Evolutionary conservation across 2,888 invertebrate genomes (phyloP).

Genomic region (Acrobasis repandana): DNA sequence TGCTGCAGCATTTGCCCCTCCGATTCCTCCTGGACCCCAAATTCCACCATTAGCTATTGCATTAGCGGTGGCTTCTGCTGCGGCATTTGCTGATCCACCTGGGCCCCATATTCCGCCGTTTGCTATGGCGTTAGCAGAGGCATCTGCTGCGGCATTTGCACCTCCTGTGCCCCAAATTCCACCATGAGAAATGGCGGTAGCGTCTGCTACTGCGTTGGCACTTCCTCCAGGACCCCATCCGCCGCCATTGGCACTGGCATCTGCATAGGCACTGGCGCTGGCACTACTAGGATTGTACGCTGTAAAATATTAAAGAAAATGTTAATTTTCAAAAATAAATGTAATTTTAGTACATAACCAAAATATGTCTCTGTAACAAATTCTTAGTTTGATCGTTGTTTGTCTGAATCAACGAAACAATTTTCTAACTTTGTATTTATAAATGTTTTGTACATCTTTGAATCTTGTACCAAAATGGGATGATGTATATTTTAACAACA

Average conservation of each 20-base stretch:
- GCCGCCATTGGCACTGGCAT: background rate
- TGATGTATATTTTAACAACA: too few relatives aligned
- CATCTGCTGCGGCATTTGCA: background rate
- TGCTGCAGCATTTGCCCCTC: constrained; percentile 12
- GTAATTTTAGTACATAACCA: too few relatives aligned
- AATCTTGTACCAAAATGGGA: too few relatives aligned
- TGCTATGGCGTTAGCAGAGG: constrained; percentile 24
- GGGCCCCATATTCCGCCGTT: constrained; percentile 15
- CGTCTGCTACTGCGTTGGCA: constrained; percentile 6
- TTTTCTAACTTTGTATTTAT: too few relatives aligned
- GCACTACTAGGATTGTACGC: background rate
- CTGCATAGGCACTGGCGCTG: constrained; percentile 14
- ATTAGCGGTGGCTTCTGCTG: constrained; percentile 29
- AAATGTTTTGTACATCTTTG: too few relatives aligned
- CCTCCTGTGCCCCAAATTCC: constrained; percentile 21
- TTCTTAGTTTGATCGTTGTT: too few relatives aligned
- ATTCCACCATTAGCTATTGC: constrained; percentile 24
- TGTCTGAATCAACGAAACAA: too few relatives aligned
- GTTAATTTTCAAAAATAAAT: background rate
- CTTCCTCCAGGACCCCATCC: background rate
- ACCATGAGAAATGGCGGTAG: constrained; percentile 27
- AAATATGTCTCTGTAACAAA: too few relatives aligned
- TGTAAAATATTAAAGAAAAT: background rate
- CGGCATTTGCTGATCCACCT: constrained; percentile 4
- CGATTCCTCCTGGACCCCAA: too few relatives aligned